phyloP scores from a whole-genome alignment of 2,888 invertebrate species.

The Drosophila engyochracea region DNA sequence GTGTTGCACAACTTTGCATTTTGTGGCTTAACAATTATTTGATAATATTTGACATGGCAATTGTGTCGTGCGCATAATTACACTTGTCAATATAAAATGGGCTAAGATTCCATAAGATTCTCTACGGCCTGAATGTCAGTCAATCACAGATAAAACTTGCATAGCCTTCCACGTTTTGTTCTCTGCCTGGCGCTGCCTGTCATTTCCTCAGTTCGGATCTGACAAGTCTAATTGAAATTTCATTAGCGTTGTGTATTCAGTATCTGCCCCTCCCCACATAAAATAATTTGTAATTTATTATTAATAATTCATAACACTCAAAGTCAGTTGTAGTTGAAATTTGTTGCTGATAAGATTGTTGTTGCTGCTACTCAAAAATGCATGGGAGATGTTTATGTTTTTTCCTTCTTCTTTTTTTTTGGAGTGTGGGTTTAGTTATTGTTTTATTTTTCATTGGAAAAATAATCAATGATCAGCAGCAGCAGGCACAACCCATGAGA shows the following conservation, averaged over 20 bases:
- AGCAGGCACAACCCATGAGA: slow-evolving; percentile 18
- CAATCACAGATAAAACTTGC: slow-evolving; percentile 47
- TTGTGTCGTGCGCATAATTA: slow-evolving; percentile 80
- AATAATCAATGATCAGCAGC: slow-evolving; percentile 63
- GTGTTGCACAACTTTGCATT: slow-evolving; percentile 53
- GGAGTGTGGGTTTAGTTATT: slow-evolving; percentile 27
- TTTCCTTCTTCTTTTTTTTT: too few relatives aligned
- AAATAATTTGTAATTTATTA: slow-evolving; percentile 81
- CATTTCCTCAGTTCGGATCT: slow-evolving; percentile 60
- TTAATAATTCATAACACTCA: slow-evolving; percentile 82
- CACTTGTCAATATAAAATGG: slow-evolving; percentile 82
- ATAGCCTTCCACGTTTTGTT: slow-evolving; percentile 3
- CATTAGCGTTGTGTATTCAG: slow-evolving; percentile 69
- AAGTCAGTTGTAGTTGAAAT: slow-evolving; percentile 42
- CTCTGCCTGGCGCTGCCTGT: slow-evolving; percentile 16
- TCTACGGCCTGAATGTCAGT: slow-evolving; percentile 28
- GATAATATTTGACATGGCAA: slow-evolving; percentile 78
- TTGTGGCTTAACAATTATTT: slow-evolving; percentile 70
- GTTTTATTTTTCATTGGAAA: slow-evolving; percentile 59
- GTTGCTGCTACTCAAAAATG: slow-evolving; percentile 44
- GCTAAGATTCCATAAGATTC: slow-evolving; percentile 68
- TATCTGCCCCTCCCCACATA: slow-evolving; percentile 5
- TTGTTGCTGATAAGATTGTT: slow-evolving; percentile 58
- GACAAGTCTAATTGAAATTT: slow-evolving; percentile 82
- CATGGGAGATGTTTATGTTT: slow-evolving; percentile 27